A percentile compares a stretch with the other conserved stretches of the same genome.
phyloP scores from a whole-genome alignment of 2,888 invertebrate species.

The Tipula confusa region DNA sequence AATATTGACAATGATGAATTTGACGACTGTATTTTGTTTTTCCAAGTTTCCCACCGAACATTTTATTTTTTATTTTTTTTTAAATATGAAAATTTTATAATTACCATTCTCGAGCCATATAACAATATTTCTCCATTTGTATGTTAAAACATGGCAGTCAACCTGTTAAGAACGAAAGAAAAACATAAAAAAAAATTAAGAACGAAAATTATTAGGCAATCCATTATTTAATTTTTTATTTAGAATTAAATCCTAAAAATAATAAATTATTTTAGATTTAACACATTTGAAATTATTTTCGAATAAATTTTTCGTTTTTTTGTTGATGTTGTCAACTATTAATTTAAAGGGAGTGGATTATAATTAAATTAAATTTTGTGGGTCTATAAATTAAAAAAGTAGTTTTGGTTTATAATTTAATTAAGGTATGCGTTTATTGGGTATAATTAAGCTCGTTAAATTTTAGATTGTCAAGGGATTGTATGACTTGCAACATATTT shows the following conservation, averaged over 20 bases:
- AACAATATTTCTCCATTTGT: background rate
- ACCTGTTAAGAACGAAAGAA: background rate
- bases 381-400: background rate
- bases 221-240: background rate
- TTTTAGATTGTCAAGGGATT: too few species aligned
- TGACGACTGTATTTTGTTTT: conserved; percentile 6
- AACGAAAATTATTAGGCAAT: background rate
- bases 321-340: background rate
- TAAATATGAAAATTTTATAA: background rate
- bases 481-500: too few species aligned
- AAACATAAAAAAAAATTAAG: background rate
- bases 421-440: background rate
- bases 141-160: background rate
- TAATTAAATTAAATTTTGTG: background rate
- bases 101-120: background rate
- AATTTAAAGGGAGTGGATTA: background rate
- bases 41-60: background rate
- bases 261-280: conserved; percentile 20
- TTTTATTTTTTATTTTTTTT: background rate
- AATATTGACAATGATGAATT: background rate
- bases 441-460: background rate
- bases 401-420: background rate
- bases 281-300: conserved; percentile 12
- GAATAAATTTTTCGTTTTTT: background rate
- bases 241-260: background rate